phyloP scores from a whole-genome alignment of 2,113 vertebrate species.

The Motacilla alba region DNA sequence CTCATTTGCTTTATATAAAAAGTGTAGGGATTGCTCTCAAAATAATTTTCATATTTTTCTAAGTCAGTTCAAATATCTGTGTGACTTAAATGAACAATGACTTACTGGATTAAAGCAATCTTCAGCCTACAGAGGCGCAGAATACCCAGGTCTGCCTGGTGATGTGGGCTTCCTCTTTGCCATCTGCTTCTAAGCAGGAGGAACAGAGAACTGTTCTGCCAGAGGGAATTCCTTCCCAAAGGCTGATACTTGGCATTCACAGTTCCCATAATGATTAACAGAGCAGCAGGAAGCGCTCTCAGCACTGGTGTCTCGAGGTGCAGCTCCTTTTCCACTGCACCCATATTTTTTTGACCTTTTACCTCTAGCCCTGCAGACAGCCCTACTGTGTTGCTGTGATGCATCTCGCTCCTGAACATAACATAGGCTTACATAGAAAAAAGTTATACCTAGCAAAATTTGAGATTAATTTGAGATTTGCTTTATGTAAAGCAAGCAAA shows the following conservation, averaged over 20 bases:
- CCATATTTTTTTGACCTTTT: background rate
- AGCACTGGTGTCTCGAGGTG: background rate
- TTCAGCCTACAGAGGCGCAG: background rate
- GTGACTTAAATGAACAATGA: background rate
- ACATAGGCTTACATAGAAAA: background rate
- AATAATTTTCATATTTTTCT: background rate
- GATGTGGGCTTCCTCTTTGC: background rate
- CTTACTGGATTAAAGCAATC: background rate
- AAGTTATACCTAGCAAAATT: background rate
- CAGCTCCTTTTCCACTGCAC: background rate
- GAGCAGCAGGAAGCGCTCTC: background rate
- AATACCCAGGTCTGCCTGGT: background rate
- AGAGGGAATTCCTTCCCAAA: constrained; percentile 27
- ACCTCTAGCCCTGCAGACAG: background rate
- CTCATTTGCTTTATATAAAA: background rate
- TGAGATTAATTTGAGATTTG: background rate
- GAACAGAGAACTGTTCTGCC: background rate
- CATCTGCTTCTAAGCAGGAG: background rate
- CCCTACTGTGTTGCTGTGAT: background rate
- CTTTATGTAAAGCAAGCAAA: background rate
- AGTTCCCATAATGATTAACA: background rate
- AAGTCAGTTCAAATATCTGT: background rate
- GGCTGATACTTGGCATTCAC: background rate
- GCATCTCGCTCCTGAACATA: background rate
- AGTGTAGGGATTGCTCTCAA: background rate